Evolutionary conservation across 1,140 invertebrate genomes (phyloP), one percentile per base, ranked within the genome.

Genomic region (Gonatopus flavifemur): DNA sequence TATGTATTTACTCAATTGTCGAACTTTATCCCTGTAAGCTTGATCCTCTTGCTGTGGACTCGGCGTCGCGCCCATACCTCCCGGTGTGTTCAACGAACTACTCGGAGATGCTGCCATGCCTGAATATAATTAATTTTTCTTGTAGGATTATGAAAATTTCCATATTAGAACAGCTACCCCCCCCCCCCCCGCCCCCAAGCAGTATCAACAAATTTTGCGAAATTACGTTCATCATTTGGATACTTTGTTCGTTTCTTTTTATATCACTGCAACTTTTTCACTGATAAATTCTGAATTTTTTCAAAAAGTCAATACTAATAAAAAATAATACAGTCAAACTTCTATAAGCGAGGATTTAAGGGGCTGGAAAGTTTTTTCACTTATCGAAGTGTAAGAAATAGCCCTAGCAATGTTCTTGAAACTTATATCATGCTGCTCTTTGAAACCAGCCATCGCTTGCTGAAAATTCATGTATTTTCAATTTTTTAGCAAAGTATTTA

Each of bases 1-100:
- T 59, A 96, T 93, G 67, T 94, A 98, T 72, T 94, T 95, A 60
- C 88, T 91, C 3, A 97, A 79, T 66, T 96, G 91, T 22, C 90
- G 84, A 30, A 96, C 87, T 78, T 96, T 97, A 59, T 96, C 94
- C 46, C 92, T 76, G 65, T 96, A 97, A 1, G 88, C 86, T 40
- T 91, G 90, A 62, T 96, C 93, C 61, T 96, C 93, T 70, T 84
- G 74, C 39, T 87, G 81, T 0, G 87, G 88, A 76, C 87, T 88
- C 12, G 87, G 85, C 1, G 82, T 85, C 2, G 85, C 84, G 18
- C 79, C 80, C 2, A 82, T 80, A 21, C 88, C 86, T 21, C 86
- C 85, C 0, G 89, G 90, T 21, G 88, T 93, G 70, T 94, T 91
- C 6, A 93, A 77, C 0, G 88, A 88, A 31, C 85, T 84, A 44